Evolutionary conservation across 2,797 vertebrate genomes (phyloP).

Genomic region (Hippocampus kuda): DNA sequence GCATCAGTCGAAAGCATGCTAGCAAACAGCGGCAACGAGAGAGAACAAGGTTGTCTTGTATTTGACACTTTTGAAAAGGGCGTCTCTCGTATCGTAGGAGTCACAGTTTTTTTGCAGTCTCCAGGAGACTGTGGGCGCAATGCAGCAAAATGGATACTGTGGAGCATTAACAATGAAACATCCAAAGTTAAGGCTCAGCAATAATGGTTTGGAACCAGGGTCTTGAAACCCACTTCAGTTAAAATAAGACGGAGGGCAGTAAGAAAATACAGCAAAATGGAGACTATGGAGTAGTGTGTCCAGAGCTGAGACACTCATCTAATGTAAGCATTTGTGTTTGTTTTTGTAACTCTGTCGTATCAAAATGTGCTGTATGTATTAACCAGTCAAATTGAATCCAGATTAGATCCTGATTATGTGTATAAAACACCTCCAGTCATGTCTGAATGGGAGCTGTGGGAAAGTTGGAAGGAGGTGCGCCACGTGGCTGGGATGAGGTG

Average conservation of each 20-base stretch:
- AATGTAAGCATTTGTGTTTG: not conserved
- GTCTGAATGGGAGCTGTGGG: constrained; percentile 10
- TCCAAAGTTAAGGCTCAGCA: too few species aligned
- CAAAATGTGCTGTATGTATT: not conserved
- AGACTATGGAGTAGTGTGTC: not conserved
- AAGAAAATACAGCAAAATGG: too few species aligned
- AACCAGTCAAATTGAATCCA: not conserved
- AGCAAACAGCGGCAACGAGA: not conserved
- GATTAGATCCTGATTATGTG: not conserved
- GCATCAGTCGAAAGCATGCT: too few species aligned
- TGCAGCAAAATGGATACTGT: too few species aligned
- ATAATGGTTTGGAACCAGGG: too few species aligned
- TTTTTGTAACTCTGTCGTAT: not conserved
- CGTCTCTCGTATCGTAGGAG: too few species aligned
- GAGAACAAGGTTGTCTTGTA: not conserved
- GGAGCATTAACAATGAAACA: too few species aligned
- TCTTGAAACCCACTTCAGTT: too few species aligned
- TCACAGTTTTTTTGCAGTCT: too few species aligned
- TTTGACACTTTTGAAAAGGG: not conserved
- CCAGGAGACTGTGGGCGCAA: too few species aligned
- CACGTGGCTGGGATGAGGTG: constrained; percentile 10
- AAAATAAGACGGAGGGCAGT: constrained; percentile 11
- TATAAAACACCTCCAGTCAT: not conserved
- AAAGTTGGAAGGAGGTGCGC: constrained; percentile 17
- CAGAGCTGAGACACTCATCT: not conserved